Conservation (phyloP, 2,888 invertebrate genomes). For the Idaea aversata region DNA sequence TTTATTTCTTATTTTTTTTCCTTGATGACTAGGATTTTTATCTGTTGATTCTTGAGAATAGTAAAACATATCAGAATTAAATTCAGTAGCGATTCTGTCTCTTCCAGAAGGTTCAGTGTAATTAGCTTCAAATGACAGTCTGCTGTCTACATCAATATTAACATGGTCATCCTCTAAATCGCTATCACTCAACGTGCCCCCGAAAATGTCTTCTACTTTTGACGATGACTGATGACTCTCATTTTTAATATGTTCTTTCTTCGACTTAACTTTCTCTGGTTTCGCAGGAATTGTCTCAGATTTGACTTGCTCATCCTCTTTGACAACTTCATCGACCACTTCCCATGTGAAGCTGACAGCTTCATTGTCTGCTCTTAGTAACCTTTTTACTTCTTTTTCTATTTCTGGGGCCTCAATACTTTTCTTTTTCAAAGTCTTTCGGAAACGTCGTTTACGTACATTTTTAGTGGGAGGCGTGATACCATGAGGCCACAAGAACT, state of each 20-base stretch:
- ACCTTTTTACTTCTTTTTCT: slow-evolving; percentile 97
- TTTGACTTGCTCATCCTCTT: slow-evolving; percentile 87
- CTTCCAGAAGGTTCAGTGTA: slow-evolving; percentile 83
- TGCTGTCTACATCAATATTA: slow-evolving; percentile 90
- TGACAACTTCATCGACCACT: slow-evolving; percentile 88
- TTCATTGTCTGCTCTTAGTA: slow-evolving; percentile 95
- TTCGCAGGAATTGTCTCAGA: slow-evolving; percentile 46
- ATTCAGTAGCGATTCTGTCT: slow-evolving; percentile 52
- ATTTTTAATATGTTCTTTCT: slow-evolving; percentile 53
- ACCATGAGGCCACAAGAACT: slow-evolving; percentile 97
- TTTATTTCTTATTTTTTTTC: slow-evolving; percentile 32
- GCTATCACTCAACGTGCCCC: slow-evolving; percentile 94
- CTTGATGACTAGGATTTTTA: slow-evolving; percentile 28
- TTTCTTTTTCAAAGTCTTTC: slow-evolving; percentile 97
- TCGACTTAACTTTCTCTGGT: slow-evolving; percentile 68
- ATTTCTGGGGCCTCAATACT: slow-evolving; percentile 98
- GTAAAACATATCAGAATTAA: slow-evolving; percentile 63
- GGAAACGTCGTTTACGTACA: slow-evolving; percentile 93
- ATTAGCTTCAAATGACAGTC: slow-evolving; percentile 87
- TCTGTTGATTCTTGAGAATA: slow-evolving; percentile 36
- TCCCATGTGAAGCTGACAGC: slow-evolving; percentile 94
- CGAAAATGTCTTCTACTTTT: slow-evolving; percentile 89
- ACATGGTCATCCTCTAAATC: slow-evolving; percentile 89
- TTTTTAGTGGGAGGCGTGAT: slow-evolving; percentile 98
- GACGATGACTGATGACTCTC: slow-evolving; percentile 52